Evolutionary conservation across 2,888 invertebrate genomes (phyloP), one percentile per base, ranked within the genome.

Genomic region (Odontothrips loti): DNA sequence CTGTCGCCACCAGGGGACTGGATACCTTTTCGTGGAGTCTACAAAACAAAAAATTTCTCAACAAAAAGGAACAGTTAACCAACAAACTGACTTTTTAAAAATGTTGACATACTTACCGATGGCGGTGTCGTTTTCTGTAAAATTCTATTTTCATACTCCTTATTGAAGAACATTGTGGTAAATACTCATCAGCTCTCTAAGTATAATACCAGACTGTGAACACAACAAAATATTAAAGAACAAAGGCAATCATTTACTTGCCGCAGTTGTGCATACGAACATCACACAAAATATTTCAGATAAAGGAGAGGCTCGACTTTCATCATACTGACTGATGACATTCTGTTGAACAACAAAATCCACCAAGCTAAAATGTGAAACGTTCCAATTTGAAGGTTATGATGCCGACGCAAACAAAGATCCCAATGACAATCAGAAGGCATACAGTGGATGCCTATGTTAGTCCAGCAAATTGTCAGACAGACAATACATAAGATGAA

Each of bases 1-100:
- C 68, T 75, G 9, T 75, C 68, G 27, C 68, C 68, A 75, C 68
- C 68, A 27, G 68, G 68, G 12, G 68, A 75, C 23, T 75, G 68
- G 68, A 27, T 27, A 27, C 68, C 68, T 27, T 75, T 75, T n/a
- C 27, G 68, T 8, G 68, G 68, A 75, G 68, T 75, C 68, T 75
- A 27, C 23, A 23, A 9, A 27, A 27, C 27, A 75, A 23, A 27
- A 11, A 75, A 0, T 58, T 17, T 4, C 17, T 58, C 17, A n/a
- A 23, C 0, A 68, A 68, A 11, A 10, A 12, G 12, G 3, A 75
- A 27, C 23, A 75, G 1, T 63, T 11, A 11, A 23, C 23, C 1
- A 75, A 27, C 12, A 27, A 23, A 27, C n/a, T 58, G 58, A 20
- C n/a, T 8, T 17, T 15, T 6, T 20, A 58, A n/a, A 58, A 58